phyloP scores from a whole-genome alignment of 2,113 vertebrate genomes.

The Thunnus maccoyii region DNA sequence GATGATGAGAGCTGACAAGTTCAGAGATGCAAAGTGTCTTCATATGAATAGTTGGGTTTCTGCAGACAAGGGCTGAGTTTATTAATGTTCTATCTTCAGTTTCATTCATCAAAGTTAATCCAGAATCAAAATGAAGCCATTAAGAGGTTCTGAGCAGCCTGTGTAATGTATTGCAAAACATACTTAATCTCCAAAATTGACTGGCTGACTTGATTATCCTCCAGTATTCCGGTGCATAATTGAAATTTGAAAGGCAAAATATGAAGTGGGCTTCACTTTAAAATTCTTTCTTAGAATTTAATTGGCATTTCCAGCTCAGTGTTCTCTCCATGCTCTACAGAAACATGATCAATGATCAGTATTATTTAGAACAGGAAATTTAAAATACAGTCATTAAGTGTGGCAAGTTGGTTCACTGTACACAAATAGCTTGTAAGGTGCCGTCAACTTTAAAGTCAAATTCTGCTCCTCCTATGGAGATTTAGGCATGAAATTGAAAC shows the following conservation, averaged over 20 bases:
- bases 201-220: neutral
- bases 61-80: neutral
- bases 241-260: neutral
- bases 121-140: constrained; percentile 19
- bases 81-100: neutral
- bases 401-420: neutral
- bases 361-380: neutral
- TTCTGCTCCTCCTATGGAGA: neutral
- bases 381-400: neutral
- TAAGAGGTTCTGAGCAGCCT: neutral
- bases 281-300: neutral
- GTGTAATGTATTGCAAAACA: constrained; percentile 15
- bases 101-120: neutral
- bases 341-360: neutral
- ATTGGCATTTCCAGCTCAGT: neutral
- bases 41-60: neutral
- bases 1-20: neutral
- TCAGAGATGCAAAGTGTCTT: neutral
- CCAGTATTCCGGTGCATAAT: neutral
- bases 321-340: neutral
- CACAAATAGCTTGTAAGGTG: neutral
- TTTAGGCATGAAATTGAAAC: constrained; percentile 21
- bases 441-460: neutral
- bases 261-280: neutral
- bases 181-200: neutral